These are phyloP conservation scores for Chaetodon auriga DNA, from an alignment of 2,113 vertebrate genomes.

Conservation along the genomic window DNA sequence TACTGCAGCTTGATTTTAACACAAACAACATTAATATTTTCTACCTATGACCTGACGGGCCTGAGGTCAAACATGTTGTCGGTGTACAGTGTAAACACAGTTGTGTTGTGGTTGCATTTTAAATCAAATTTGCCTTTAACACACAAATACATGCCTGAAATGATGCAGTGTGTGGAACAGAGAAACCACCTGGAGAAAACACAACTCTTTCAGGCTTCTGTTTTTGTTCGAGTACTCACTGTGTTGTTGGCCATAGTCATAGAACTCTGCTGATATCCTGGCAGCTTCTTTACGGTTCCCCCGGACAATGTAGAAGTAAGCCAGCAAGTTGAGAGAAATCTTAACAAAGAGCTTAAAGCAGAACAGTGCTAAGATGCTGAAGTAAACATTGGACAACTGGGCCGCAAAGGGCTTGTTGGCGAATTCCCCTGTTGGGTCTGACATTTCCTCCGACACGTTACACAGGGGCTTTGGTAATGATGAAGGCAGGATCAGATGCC, in stretches of 20 bases:
- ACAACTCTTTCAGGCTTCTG: background rate
- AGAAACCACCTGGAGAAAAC: background rate
- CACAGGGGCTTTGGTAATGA: conserved; percentile 67
- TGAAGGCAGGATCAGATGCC: conserved; percentile 85
- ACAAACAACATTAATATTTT: conserved; percentile 9
- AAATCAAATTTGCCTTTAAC: background rate
- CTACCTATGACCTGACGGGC: conserved; percentile 18
- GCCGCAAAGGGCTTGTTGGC: conserved; percentile 88
- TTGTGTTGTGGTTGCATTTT: background rate
- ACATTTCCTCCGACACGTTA: conserved; percentile 74
- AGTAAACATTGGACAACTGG: conserved; percentile 95
- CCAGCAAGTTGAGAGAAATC: conserved; percentile 95
- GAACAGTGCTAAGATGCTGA: conserved; percentile 97
- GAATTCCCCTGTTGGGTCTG: conserved; percentile 68
- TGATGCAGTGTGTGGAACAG: background rate
- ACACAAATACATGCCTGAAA: background rate
- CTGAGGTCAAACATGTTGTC: background rate
- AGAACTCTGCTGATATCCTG: conserved; percentile 96
- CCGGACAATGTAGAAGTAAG: conserved; percentile 96
- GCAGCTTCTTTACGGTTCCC: conserved; percentile 97
- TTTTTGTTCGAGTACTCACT: conserved; percentile 81
- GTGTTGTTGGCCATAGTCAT: conserved; percentile 91
- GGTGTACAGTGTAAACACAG: background rate
- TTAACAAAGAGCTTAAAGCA: conserved; percentile 98
- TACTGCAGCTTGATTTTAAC: background rate